Base-by-base conservation (phyloP, 2,797 vertebrate species). In the Melanotaenia maccullochi region DNA sequence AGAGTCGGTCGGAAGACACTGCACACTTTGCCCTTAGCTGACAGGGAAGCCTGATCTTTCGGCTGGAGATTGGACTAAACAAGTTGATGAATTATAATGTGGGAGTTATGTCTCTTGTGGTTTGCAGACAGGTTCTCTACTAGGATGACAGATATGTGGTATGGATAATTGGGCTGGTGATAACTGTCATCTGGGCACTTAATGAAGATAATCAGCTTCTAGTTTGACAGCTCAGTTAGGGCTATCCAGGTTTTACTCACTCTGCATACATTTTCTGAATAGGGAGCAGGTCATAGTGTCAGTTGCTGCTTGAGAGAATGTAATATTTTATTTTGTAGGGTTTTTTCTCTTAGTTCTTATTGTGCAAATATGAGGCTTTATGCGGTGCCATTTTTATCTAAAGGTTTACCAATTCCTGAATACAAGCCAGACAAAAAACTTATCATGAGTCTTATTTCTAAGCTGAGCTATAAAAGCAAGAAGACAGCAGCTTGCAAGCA, bases 121-220 rank as follows among this genome's bases (percentile, higher is more conserved):
- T 76, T 40, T 76, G 61, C 73, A 78, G 85, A 80, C 84, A 64
- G 76, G 70, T 83, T 73, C 72, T 79, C 58, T 65, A 44, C 63
- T 32, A 52, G 60, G 74, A 76, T 79, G 87, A 82, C 81, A 85
- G 83, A 86, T 81, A 79, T 73, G 75, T 76, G 73, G 68, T 81
- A 63, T 77, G 57, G 79, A 86, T 87, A 86, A 89, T 89, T 88
- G 88, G 83, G 67, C 76, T 47, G 71, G 79, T 54, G 82, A 87
- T 85, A 81, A 84, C 72, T 87, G 87, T 89, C 87, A 90, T 84
- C 64, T 75, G 72, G 71, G 65, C 59, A 76, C 73, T 61, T 83
- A 85, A 89, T 85, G 74, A 87, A 84, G 87, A 90, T 89, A 81
- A 91, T 90, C 77, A 63, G 74, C 71, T 82, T 76, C 81, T 58